Conservation (phyloP, 2,113 vertebrate species). For the Oncorhynchus gorbuscha region DNA sequence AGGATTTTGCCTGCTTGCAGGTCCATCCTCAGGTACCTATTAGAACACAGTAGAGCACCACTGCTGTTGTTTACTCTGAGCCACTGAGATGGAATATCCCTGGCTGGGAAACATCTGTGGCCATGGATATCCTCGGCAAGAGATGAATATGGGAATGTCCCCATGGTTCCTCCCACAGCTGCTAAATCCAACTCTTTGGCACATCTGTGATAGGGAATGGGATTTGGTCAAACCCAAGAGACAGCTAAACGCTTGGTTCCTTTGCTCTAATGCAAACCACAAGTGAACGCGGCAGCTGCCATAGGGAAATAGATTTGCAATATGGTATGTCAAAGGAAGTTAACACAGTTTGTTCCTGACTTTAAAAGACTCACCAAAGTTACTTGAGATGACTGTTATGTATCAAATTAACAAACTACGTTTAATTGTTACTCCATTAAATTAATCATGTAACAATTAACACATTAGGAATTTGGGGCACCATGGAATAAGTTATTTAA, state of each 20-base stretch:
- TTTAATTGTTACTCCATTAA: no score
- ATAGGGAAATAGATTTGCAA: neutral
- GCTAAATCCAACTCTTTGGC: conserved; percentile 27
- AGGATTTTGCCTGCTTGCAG: neutral
- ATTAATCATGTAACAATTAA: no score
- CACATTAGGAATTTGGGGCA: no score
- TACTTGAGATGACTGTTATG: neutral
- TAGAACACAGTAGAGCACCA: conserved; percentile 16
- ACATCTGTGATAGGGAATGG: neutral
- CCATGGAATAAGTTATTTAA: no score
- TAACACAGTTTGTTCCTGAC: neutral
- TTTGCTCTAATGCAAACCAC: neutral
- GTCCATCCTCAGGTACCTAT: conserved; percentile 15
- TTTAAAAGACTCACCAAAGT: neutral
- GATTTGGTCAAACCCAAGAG: conserved; percentile 7
- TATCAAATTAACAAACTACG: no score
- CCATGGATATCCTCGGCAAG: conserved; percentile 18
- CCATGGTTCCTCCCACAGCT: conserved; percentile 25
- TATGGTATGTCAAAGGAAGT: neutral
- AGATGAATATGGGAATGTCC: conserved; percentile 18
- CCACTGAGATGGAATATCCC: conserved; percentile 11
- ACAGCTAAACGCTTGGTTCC: neutral
- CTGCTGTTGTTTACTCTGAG: conserved; percentile 38
- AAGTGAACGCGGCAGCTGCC: conserved; percentile 6
- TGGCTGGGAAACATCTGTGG: conserved; percentile 33